Conservation (phyloP, 2,888 invertebrate genomes). For the Allygus modestus region DNA sequence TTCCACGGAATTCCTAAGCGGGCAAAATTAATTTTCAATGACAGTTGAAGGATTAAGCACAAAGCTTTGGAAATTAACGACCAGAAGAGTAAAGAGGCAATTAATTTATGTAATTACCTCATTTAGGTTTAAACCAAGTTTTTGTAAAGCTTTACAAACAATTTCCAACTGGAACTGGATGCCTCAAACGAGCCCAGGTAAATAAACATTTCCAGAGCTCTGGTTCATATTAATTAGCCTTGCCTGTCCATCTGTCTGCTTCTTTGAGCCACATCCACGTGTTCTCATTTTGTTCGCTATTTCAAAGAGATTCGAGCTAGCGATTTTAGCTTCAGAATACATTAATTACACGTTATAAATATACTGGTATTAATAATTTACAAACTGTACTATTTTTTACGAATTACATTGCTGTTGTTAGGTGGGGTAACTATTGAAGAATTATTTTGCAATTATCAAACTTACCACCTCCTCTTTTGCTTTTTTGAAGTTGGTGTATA, state of each 20-base stretch:
- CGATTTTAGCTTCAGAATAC: background rate
- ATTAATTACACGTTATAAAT: too few relatives aligned
- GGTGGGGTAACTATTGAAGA: too few relatives aligned
- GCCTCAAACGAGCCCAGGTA: background rate
- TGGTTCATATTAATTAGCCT: slow-evolving; percentile 29
- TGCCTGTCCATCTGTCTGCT: background rate
- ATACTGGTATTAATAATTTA: too few relatives aligned
- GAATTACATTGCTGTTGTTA: too few relatives aligned
- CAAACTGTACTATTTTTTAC: too few relatives aligned
- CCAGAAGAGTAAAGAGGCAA: background rate
- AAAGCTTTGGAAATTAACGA: slow-evolving; percentile 4
- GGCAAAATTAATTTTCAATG: background rate
- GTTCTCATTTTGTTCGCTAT: background rate
- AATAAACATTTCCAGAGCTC: slow-evolving; percentile 25
- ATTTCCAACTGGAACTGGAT: background rate
- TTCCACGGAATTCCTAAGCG: background rate
- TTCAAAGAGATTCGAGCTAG: background rate
- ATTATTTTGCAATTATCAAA: too few relatives aligned
- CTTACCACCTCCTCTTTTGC: too few relatives aligned
- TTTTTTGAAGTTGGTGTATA: too few relatives aligned
- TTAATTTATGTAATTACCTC: slow-evolving; percentile 37
- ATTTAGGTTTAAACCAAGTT: slow-evolving; percentile 3
- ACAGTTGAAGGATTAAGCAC: background rate
- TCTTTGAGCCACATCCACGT: background rate
- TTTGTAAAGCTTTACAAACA: slow-evolving; percentile 25